phyloP scores from a whole-genome alignment of 2,113 vertebrate genomes.

The Agelaius tricolor region DNA sequence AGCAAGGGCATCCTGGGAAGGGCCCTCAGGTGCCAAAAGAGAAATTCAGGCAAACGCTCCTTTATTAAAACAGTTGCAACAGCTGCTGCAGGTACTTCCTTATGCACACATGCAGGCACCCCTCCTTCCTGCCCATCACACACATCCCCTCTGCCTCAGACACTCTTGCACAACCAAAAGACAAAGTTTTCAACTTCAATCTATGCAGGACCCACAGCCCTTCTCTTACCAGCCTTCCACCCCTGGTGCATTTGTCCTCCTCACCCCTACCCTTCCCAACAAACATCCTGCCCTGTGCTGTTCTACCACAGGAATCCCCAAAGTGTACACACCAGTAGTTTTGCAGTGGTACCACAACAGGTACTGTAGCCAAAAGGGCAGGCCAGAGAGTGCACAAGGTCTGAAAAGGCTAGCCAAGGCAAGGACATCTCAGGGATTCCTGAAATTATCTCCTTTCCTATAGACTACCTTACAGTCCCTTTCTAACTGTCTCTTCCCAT shows the following conservation, averaged over 20 bases:
- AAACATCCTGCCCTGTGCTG: not conserved
- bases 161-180: not conserved
- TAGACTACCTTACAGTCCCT: not conserved
- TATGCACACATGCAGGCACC: not conserved
- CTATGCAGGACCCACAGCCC: not conserved
- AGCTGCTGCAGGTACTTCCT: constrained; percentile 13
- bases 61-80: constrained; percentile 21
- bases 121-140: not conserved
- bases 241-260: not conserved
- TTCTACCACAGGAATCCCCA: not conserved
- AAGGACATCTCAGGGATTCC: not conserved
- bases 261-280: not conserved
- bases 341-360: not conserved
- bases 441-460: not conserved
- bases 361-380: not conserved
- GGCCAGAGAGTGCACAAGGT: not conserved
- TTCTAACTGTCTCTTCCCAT: not conserved
- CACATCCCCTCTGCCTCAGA: not conserved
- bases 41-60: constrained; percentile 19
- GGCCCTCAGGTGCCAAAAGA: not conserved
- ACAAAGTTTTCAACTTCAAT: not conserved
- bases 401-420: not conserved
- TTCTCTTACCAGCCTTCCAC: not conserved
- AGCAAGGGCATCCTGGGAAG: constrained; percentile 24
- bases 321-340: not conserved